Evolutionary conservation across 2,113 vertebrate species (phyloP).

Genomic region (Cyprichromis sp.): DNA sequence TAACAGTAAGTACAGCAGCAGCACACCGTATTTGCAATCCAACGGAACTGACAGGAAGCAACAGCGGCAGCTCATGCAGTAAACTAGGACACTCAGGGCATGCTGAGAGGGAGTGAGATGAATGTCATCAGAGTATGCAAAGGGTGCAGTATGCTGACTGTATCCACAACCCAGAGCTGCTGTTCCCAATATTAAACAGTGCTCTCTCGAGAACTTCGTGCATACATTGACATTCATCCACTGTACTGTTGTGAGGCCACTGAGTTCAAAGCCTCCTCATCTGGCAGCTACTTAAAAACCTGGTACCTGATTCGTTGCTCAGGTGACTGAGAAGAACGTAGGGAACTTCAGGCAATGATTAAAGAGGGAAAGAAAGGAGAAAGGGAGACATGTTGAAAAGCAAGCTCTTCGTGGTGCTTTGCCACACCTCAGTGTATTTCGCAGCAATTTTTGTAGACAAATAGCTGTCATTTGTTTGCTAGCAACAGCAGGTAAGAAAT

Average conservation of each 20-base stretch:
- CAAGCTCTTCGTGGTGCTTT: not conserved
- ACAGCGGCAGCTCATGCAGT: constrained; percentile 51
- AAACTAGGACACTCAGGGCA: constrained; percentile 10
- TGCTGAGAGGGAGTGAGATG: constrained; percentile 29
- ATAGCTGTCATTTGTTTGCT: not conserved
- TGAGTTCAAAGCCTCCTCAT: constrained; percentile 15
- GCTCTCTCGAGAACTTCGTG: constrained; percentile 8
- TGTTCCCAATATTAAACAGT: not conserved
- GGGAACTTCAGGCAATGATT: constrained; percentile 84
- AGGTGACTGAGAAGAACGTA: constrained; percentile 97
- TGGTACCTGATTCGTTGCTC: constrained; percentile 97
- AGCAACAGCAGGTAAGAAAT: not conserved
- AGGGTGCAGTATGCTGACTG: not conserved
- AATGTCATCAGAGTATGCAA: constrained; percentile 43
- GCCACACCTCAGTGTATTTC: not conserved
- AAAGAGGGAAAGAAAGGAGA: constrained; percentile 62
- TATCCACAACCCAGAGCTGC: not conserved
- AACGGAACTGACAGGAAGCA: constrained; percentile 15
- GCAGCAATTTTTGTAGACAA: not conserved
- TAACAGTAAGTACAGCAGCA: not conserved
- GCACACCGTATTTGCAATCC: not conserved
- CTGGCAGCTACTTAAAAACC: constrained; percentile 27
- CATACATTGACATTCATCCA: constrained; percentile 58
- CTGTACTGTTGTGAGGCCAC: not conserved
- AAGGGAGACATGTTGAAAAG: constrained; percentile 37